Conservation (phyloP, 2,888 invertebrate genomes). For the Pseudococcus viburni region DNA sequence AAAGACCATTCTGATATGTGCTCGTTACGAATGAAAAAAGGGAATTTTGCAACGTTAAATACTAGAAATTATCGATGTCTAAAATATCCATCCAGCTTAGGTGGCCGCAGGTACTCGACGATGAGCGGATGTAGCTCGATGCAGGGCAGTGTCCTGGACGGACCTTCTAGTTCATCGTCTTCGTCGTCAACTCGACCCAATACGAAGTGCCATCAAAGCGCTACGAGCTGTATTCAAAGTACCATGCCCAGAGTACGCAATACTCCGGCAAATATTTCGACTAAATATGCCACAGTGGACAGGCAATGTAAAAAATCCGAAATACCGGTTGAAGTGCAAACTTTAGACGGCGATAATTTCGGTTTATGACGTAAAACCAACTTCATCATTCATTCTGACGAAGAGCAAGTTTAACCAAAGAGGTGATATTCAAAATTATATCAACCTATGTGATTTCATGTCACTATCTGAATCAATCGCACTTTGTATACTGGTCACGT, state of each 20-base stretch:
- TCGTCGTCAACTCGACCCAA: conserved; percentile 20
- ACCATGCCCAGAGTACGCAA: conserved; percentile 34
- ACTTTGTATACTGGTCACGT: neutral
- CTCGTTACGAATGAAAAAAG: conserved; percentile 9
- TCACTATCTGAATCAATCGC: neutral
- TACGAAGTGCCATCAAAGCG: conserved; percentile 45
- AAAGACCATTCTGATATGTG: neutral
- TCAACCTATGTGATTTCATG: neutral
- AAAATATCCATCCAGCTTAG: conserved; percentile 26
- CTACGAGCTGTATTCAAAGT: conserved; percentile 35
- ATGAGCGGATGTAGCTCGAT: conserved; percentile 49
- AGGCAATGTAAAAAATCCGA: conserved; percentile 7
- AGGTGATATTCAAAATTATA: neutral
- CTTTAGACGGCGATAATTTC: conserved; percentile 50
- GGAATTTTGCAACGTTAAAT: conserved; percentile 59
- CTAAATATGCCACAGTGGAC: conserved; percentile 47
- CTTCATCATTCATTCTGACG: conserved; percentile 53
- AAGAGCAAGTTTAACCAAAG: conserved; percentile 40
- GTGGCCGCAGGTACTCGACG: conserved; percentile 21
- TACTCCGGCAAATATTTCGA: neutral
- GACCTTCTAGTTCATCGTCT: conserved; percentile 16
- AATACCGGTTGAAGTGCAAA: conserved; percentile 25
- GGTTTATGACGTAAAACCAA: conserved; percentile 56
- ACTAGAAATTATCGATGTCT: conserved; percentile 59
- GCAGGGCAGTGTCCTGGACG: neutral